A percentile compares a stretch with the other conserved stretches of the same genome.
Conservation (phyloP, 2,797 vertebrate species). For the Limosa lapponica region DNA sequence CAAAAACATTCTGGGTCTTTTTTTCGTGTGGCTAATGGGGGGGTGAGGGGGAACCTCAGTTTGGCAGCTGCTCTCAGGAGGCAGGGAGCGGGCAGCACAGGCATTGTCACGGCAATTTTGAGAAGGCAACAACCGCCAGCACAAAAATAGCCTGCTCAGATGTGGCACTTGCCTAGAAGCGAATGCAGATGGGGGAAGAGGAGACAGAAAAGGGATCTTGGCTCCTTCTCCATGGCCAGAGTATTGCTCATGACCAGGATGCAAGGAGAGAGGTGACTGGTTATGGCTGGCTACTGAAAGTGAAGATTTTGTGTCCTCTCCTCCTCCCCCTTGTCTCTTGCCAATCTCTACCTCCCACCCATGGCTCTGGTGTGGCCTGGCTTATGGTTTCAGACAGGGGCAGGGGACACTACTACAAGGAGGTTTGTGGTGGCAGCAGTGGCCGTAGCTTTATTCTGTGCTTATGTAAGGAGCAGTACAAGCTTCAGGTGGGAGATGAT, state of each 20-base stretch:
- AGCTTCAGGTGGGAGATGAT: not conserved
- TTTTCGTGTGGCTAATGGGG: not conserved
- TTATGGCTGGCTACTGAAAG: not conserved
- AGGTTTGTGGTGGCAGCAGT: not conserved
- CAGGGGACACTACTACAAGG: not conserved
- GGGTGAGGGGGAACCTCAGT: not conserved
- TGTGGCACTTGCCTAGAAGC: not conserved
- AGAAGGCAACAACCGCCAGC: not conserved
- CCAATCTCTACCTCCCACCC: not conserved
- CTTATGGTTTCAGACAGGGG: not conserved
- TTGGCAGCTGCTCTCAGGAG: conserved; percentile 28
- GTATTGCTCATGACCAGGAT: not conserved
- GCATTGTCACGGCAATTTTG: conserved; percentile 1
- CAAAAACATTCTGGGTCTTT: not conserved
- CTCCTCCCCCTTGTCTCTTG: not conserved
- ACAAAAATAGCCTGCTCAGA: not conserved
- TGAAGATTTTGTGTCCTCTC: not conserved
- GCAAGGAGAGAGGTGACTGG: not conserved
- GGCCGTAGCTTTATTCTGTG: not conserved
- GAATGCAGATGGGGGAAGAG: not conserved
- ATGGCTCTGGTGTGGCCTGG: not conserved
- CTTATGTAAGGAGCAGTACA: not conserved
- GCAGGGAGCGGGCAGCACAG: not conserved
- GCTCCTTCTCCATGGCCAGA: not conserved
- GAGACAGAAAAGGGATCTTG: not conserved